Conservation (phyloP, 2,797 vertebrate genomes). For the Lithobates sylvaticus region DNA sequence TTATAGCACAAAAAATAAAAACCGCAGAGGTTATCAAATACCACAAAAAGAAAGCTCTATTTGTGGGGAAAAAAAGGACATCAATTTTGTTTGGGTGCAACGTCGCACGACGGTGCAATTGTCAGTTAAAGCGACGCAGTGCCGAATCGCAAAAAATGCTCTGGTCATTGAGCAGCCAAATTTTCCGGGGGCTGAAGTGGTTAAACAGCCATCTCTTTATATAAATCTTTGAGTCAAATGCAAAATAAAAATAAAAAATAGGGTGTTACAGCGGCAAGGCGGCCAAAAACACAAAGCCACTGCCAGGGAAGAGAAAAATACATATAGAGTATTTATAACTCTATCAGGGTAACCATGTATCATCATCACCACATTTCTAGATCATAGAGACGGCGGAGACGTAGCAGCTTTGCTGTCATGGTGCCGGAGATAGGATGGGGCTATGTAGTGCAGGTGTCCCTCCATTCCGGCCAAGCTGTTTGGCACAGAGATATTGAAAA, state of each 20-base stretch:
- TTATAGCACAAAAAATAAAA: no score
- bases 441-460: constrained; percentile 26
- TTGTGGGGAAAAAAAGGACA: no score
- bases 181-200: no score
- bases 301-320: not conserved
- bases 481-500: constrained; percentile 18
- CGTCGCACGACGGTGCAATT: no score
- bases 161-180: no score
- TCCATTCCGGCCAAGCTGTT: not conserved
- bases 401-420: not conserved
- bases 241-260: not conserved
- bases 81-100: no score
- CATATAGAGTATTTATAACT: not conserved
- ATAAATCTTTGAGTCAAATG: no score
- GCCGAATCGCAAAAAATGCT: no score
- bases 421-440: not conserved
- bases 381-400: not conserved
- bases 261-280: not conserved
- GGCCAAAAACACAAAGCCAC: not conserved
- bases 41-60: no score
- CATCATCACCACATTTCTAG: not conserved
- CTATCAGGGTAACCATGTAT: not conserved
- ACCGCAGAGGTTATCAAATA: no score
- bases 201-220: not conserved
- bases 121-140: no score